Percentiles rank a stretch among this genome's conserved stretches.
Evolutionary conservation across 2,888 invertebrate genomes (phyloP).

Genomic region (Agonopterix alstromeriana): DNA sequence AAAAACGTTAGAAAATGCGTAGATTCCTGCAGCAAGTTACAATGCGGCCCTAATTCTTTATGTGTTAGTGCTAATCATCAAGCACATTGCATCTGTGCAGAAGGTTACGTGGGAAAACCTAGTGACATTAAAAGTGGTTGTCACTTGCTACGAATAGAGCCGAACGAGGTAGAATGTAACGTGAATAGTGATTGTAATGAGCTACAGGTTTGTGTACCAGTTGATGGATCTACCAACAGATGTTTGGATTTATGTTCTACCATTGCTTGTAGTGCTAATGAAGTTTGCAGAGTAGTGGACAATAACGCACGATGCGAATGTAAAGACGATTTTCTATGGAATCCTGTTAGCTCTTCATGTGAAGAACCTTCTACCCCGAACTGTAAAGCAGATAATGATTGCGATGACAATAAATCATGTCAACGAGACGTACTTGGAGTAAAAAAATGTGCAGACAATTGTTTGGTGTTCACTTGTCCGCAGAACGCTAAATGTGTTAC

Average conservation of each 20-base stretch:
- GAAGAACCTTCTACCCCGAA: conserved; percentile 93
- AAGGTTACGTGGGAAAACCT: conserved; percentile 89
- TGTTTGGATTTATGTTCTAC: conserved; percentile 88
- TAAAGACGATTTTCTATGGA: conserved; percentile 86
- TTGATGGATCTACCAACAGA: conserved; percentile 78
- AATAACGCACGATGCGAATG: conserved; percentile 88
- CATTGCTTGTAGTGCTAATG: conserved; percentile 89
- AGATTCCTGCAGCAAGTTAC: conserved; percentile 90
- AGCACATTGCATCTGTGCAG: conserved; percentile 90
- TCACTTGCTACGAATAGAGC: conserved; percentile 80
- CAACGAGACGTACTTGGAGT: conserved; percentile 91
- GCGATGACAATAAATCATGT: conserved; percentile 83
- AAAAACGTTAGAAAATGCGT: conserved; percentile 88
- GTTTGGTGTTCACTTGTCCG: conserved; percentile 89
- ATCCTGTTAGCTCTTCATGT: conserved; percentile 87
- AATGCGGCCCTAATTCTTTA: conserved; percentile 93
- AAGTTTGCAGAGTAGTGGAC: conserved; percentile 83
- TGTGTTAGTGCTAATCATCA: conserved; percentile 90
- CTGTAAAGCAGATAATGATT: conserved; percentile 83
- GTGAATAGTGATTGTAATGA: conserved; percentile 83
- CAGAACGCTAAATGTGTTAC: conserved; percentile 89
- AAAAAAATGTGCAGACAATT: conserved; percentile 87
- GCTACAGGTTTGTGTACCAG: conserved; percentile 82
- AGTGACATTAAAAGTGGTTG: conserved; percentile 88
- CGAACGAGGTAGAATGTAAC: conserved; percentile 79